Conservation (phyloP, 1,140 invertebrate species). For the Pomacea maculata region DNA sequence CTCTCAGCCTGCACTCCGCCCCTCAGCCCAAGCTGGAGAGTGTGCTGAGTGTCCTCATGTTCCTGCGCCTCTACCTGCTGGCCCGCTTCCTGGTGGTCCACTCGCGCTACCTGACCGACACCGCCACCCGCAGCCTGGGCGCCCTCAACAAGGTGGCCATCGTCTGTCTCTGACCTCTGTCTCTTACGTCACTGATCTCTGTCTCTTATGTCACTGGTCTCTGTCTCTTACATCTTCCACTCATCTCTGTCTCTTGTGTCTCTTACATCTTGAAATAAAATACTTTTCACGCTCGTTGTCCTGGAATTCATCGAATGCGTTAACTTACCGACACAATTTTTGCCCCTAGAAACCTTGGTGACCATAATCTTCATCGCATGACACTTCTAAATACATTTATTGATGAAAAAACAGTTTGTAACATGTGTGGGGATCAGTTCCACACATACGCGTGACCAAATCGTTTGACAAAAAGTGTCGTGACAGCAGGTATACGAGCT, state of each 20-base stretch:
- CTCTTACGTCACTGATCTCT: neutral
- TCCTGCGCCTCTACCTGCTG: constrained; percentile 60
- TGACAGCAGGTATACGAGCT: too few relatives aligned
- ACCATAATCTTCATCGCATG: too few relatives aligned
- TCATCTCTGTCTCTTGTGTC: neutral
- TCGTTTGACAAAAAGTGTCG: too few relatives aligned
- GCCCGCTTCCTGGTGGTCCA: constrained; percentile 61
- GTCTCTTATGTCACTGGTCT: neutral
- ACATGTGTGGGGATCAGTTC: too few relatives aligned
- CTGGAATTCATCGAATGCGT: too few relatives aligned
- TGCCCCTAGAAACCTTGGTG: too few relatives aligned
- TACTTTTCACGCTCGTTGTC: neutral
- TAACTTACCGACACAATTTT: too few relatives aligned
- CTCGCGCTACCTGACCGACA: constrained; percentile 59
- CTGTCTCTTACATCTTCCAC: neutral
- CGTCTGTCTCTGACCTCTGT: neutral
- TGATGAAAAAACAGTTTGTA: too few relatives aligned
- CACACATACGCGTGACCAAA: too few relatives aligned
- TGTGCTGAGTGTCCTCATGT: constrained; percentile 63
- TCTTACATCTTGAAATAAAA: neutral
- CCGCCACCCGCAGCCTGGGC: constrained; percentile 59
- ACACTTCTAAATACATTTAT: too few relatives aligned
- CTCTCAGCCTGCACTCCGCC: constrained; percentile 46
- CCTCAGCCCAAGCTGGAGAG: constrained; percentile 54
- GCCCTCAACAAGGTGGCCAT: constrained; percentile 64